Evolutionary conservation across 1,140 invertebrate genomes (phyloP).

Genomic region (Eumaeus atala): DNA sequence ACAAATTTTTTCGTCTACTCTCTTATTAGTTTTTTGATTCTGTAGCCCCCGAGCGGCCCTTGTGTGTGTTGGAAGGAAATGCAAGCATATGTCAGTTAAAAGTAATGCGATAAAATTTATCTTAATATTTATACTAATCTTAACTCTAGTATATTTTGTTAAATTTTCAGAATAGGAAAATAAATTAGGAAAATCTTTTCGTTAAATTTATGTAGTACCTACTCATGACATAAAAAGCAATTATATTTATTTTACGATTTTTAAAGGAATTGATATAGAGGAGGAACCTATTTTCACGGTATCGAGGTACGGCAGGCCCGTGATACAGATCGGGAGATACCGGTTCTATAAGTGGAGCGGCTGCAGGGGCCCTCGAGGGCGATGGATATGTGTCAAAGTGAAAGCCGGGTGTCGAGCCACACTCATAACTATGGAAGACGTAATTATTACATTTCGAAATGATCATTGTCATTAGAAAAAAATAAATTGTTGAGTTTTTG

Average conservation of each 20-base stretch:
- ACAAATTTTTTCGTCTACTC: no score
- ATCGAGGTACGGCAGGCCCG: slow-evolving; percentile 32
- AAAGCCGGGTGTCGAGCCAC: slow-evolving; percentile 15
- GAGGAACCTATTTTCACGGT: slow-evolving; percentile 23
- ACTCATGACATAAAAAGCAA: neutral
- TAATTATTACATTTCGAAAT: slow-evolving; percentile 2
- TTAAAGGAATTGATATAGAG: no score
- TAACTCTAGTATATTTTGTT: no score
- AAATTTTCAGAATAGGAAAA: no score
- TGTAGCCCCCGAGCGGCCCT: no score
- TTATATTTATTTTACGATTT: neutral
- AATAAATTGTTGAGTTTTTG: neutral
- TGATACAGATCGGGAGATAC: slow-evolving; percentile 24
- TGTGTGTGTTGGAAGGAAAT: no score
- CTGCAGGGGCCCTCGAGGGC: neutral
- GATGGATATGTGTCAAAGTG: slow-evolving; percentile 16
- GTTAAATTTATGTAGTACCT: neutral
- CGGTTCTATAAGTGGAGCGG: slow-evolving; percentile 18
- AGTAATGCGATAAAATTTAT: no score
- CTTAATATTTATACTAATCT: no score
- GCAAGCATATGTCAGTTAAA: no score
- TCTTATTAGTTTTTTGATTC: no score
- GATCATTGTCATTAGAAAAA: slow-evolving; percentile 13
- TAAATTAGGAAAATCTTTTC: no score
- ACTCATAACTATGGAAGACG: slow-evolving; percentile 11